A percentile compares a stretch with the other conserved stretches of the same genome.
Evolutionary conservation across 2,797 vertebrate genomes (phyloP).

Genomic region (Pseudomugil gertrudae): DNA sequence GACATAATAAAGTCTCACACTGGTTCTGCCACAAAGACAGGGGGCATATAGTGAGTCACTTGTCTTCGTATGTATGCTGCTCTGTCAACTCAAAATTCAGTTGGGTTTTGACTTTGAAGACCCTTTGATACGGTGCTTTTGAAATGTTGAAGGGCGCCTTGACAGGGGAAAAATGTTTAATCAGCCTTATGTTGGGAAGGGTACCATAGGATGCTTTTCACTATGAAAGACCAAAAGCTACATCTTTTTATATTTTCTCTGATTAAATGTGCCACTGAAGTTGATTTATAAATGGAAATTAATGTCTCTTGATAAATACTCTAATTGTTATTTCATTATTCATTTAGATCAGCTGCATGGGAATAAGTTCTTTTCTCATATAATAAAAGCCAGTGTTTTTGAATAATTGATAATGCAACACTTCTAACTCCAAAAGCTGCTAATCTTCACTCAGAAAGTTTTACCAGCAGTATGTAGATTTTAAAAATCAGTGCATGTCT

Average conservation of each 20-base stretch:
- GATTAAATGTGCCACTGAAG: constrained; percentile 71
- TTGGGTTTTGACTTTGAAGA: constrained; percentile 74
- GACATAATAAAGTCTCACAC: constrained; percentile 38
- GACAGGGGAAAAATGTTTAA: constrained; percentile 76
- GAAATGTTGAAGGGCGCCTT: constrained; percentile 80
- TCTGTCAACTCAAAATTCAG: constrained; percentile 71
- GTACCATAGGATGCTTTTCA: constrained; percentile 53
- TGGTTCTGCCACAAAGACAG: constrained; percentile 41
- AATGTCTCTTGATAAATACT: constrained; percentile 70
- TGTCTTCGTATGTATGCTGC: constrained; percentile 61
- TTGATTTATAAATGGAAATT: constrained; percentile 72
- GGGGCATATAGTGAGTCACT: constrained; percentile 46
- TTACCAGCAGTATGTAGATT: constrained; percentile 43
- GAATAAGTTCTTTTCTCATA: constrained; percentile 46
- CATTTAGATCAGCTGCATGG: constrained; percentile 64
- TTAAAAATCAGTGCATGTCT: constrained; percentile 45
- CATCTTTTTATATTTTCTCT: constrained; percentile 37
- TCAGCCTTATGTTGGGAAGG: constrained; percentile 69
- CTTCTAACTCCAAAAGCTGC: constrained; percentile 38
- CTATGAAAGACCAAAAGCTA: constrained; percentile 39
- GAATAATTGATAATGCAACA: constrained; percentile 53
- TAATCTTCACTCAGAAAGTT: constrained; percentile 52
- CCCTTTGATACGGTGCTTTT: constrained; percentile 77
- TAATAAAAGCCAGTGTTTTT: constrained; percentile 53
- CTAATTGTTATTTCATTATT: constrained; percentile 72